These are phyloP conservation scores for Antheraea assamensis DNA, from an alignment of 2,888 invertebrate species.

Conservation along the genomic window DNA sequence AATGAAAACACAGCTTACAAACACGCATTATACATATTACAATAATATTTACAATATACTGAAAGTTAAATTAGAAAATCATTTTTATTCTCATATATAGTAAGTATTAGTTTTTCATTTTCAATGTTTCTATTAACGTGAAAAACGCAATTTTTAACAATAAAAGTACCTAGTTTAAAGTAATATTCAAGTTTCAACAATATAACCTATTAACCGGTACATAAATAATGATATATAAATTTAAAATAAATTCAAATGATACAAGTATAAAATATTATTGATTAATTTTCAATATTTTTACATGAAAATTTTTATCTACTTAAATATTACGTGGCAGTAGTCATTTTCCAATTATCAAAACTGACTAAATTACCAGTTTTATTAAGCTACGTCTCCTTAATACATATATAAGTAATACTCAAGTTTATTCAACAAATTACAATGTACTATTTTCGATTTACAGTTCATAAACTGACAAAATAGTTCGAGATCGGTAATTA, in stretches of 20 bases:
- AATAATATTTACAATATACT: conserved; percentile 73
- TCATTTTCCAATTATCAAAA: conserved; percentile 69
- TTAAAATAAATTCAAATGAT: conserved; percentile 52
- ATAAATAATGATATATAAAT: conserved; percentile 32
- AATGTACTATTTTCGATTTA: conserved; percentile 61
- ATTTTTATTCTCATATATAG: conserved; percentile 54
- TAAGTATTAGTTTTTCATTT: conserved; percentile 53
- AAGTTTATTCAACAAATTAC: conserved; percentile 68
- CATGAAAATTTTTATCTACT: conserved; percentile 75
- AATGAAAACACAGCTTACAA: conserved; percentile 71
- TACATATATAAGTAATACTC: conserved; percentile 56
- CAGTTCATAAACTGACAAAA: conserved; percentile 48
- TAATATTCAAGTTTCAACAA: conserved; percentile 30
- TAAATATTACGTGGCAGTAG: conserved; percentile 76
- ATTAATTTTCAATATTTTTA: conserved; percentile 62
- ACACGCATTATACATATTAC: conserved; percentile 67
- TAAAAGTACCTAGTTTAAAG: conserved; percentile 1
- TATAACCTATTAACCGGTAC: conserved; percentile 37
- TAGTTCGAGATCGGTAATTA: conserved; percentile 50
- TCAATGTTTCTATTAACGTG: conserved; percentile 24
- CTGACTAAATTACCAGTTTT: conserved; percentile 57
- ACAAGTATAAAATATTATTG: conserved; percentile 69
- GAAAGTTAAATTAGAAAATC: conserved; percentile 56
- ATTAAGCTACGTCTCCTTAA: conserved; percentile 61
- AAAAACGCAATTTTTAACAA: conserved; percentile 22